Conservation (phyloP, 2,113 vertebrate genomes). For the Chamaea fasciata region DNA sequence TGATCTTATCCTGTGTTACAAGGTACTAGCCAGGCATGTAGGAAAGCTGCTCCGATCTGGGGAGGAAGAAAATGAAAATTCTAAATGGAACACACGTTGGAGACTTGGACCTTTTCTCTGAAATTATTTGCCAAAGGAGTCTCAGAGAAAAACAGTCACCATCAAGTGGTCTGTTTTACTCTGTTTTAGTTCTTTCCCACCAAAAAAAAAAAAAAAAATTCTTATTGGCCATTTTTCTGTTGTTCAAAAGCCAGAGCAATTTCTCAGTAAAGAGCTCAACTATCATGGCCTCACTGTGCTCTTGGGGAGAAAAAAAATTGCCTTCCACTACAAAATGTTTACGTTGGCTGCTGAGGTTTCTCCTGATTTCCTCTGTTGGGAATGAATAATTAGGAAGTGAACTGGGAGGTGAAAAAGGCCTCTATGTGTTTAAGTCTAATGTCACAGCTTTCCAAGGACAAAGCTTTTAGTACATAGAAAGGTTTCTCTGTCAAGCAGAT, state of each 20-base stretch:
- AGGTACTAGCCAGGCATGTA: not conserved
- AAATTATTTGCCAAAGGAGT: not conserved
- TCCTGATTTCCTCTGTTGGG: constrained; percentile 68
- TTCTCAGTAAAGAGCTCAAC: not conserved
- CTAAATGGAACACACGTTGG: not conserved
- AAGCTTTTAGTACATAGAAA: constrained; percentile 18
- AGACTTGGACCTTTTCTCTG: not conserved
- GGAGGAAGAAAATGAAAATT: not conserved
- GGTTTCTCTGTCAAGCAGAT: constrained; percentile 53
- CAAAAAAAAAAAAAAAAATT: not conserved
- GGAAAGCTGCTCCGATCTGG: not conserved
- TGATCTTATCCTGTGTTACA: not conserved
- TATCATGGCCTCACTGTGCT: constrained; percentile 8
- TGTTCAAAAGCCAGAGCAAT: not conserved
- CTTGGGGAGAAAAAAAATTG: constrained; percentile 65
- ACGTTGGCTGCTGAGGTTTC: constrained; percentile 65
- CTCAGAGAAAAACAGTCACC: not conserved
- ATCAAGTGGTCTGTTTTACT: not conserved
- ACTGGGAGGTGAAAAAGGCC: constrained; percentile 61
- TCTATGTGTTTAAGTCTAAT: constrained; percentile 38
- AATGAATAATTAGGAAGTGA: constrained; percentile 74
- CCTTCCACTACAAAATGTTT: constrained; percentile 77
- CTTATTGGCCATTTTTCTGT: not conserved
- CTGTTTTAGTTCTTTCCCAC: not conserved
- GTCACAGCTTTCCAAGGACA: constrained; percentile 71